Base-by-base conservation (phyloP, 2,113 vertebrate species). In the Hypomesus transpacificus region DNA sequence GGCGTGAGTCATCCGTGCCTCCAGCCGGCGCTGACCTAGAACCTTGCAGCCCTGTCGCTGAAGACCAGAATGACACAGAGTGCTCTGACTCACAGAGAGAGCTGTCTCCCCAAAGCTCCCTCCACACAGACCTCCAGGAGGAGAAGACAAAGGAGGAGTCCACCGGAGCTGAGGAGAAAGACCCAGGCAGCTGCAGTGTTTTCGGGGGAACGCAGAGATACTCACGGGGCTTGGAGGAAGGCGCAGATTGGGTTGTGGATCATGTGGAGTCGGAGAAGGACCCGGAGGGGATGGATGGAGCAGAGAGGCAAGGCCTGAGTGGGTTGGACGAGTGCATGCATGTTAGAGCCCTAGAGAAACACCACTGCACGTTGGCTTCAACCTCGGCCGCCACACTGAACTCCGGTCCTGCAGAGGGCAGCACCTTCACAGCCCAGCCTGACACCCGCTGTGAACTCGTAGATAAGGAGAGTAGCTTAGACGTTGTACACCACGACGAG, bases 371-470 rank as follows among this genome's bases (percentile, higher is more conserved):
- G n/a, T 39, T n/a, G 46, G 24, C 20, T n/a, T 69, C 61, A 52
- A 68, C 18, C 46, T 56, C 28, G 67, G 56, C 20, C 21, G 70
- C 20, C 9, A 61, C 58, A 14, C 8, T 7, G 53, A 76, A 66
- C 58, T 70, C 76, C 53, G 0, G 3, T 53, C 72, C 86, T 58
- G n/a, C 34, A 83, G 84, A 53, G 82, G 87, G 80, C 85, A 77
- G 75, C 81, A 75, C 31, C 1, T 57, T 58, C 69, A 51, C 17
- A 8, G 21, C 60, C 9, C 66, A 69, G 8, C 14, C 1, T 17
- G 22, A 75, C 16, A 9, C 18, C 3, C 20, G 16, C 61, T 8
- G 13, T 54, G 60, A 64, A 59, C 21, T 14, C 31, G 16, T 20
- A 2, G 59, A 57, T 28, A 64, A 46, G 28, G 69, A 31, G 17